A percentile compares a stretch with the other conserved stretches of the same genome.
phyloP scores from a whole-genome alignment of 2,113 vertebrate genomes.

The Ovis aries region DNA sequence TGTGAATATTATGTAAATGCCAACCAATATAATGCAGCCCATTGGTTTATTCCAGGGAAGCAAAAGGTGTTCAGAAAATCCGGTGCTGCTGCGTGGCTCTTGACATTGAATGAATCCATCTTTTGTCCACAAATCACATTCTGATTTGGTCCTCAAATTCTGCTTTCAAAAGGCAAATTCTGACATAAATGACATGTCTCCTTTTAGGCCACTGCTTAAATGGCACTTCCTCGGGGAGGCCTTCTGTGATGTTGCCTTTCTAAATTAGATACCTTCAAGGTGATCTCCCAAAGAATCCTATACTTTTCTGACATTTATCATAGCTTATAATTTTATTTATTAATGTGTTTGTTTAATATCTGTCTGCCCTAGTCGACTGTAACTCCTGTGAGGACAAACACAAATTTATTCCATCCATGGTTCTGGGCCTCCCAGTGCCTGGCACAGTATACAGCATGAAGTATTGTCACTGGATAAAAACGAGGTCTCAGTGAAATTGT shows the following conservation, averaged over 20 bases:
- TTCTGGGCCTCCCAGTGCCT: background rate
- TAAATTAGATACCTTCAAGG: background rate
- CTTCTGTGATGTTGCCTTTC: background rate
- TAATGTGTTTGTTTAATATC: background rate
- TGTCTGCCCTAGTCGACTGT: background rate
- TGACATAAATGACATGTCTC: conserved; percentile 14
- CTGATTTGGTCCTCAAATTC: conserved; percentile 24
- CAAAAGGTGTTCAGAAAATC: background rate
- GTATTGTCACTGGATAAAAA: background rate
- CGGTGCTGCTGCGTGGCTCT: background rate
- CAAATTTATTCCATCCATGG: background rate
- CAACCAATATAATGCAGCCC: conserved; percentile 12
- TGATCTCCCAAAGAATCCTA: background rate
- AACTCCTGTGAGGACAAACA: background rate
- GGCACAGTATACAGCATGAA: background rate
- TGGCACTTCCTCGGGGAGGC: background rate
- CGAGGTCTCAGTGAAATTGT: background rate
- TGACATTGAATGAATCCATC: background rate
- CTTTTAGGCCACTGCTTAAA: background rate
- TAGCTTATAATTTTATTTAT: background rate
- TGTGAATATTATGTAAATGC: conserved; percentile 52
- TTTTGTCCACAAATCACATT: conserved; percentile 49
- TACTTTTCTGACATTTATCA: background rate
- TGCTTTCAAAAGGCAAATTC: background rate
- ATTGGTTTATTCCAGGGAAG: background rate